These are phyloP conservation scores for Eriocheir sinensis DNA, from an alignment of 1,140 invertebrate genomes.

Conservation along the genomic window DNA sequence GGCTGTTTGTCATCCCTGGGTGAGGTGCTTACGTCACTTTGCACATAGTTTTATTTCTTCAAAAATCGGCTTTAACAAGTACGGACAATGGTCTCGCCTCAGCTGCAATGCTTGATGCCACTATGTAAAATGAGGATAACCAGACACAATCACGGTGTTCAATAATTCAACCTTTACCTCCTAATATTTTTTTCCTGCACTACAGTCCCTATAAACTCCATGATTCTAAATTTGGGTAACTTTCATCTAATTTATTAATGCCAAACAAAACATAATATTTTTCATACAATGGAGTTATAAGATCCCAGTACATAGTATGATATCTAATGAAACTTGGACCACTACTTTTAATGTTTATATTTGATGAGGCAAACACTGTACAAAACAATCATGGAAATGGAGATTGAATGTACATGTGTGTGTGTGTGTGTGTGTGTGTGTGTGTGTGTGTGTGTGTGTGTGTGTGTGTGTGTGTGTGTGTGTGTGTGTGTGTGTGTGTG, in stretches of 20 bases:
- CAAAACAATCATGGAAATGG: too few species aligned
- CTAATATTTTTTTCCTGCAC: not conserved
- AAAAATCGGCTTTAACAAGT: too few species aligned
- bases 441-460: too few species aligned
- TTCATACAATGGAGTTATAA: not conserved
- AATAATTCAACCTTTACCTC: not conserved
- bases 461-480: slow-evolving; percentile 34
- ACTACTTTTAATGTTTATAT: not conserved
- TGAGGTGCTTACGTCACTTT: too few species aligned
- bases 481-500: slow-evolving; percentile 44
- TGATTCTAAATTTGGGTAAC: not conserved
- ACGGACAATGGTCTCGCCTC: too few species aligned
- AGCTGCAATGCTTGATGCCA: too few species aligned
- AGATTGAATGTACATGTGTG: too few species aligned
- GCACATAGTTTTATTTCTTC: too few species aligned
- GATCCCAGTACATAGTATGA: not conserved
- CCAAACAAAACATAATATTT: slow-evolving; percentile 2
- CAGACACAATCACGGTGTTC: not conserved
- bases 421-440: too few species aligned
- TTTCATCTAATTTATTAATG: not conserved
- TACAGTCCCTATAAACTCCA: not conserved
- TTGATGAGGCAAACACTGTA: too few species aligned
- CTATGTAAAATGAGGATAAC: not conserved
- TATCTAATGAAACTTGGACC: not conserved
- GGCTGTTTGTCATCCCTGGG: too few species aligned